Evolutionary conservation across 2,797 vertebrate genomes (phyloP).

Genomic region (Peromyscus eremicus): DNA sequence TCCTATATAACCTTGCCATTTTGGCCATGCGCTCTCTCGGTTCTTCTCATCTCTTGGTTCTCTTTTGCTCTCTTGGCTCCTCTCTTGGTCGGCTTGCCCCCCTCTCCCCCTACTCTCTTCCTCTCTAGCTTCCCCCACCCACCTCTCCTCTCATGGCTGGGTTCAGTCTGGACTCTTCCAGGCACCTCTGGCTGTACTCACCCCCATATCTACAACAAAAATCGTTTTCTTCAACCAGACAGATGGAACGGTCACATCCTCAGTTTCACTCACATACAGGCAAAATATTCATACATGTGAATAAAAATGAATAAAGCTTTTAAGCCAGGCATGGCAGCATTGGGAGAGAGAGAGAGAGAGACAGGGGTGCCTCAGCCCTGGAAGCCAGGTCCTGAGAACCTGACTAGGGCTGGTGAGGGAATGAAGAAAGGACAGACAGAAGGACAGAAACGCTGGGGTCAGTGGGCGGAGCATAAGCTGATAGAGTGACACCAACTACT

Average conservation of each 20-base stretch:
- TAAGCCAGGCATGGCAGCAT: background rate
- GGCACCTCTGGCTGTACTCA: background rate
- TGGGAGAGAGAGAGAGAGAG: background rate
- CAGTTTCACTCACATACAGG: background rate
- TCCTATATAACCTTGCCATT: background rate
- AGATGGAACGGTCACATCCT: too few relatives aligned
- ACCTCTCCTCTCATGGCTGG: background rate
- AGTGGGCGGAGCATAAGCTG: background rate
- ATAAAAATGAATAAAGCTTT: background rate
- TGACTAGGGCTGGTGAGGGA: background rate
- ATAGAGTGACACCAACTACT: background rate
- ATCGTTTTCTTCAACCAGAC: background rate
- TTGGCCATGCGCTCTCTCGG: background rate
- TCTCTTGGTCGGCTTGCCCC: background rate
- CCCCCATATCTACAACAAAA: background rate
- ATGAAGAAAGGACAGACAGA: background rate
- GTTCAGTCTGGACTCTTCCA: background rate
- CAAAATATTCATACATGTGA: background rate
- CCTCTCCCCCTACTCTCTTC: fast-evolving
- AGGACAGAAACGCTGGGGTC: background rate
- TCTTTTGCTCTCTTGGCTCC: background rate
- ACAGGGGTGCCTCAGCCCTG: too few relatives aligned
- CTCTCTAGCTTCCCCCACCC: background rate
- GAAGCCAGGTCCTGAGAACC: background rate
- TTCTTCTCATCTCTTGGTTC: background rate